Evolutionary conservation across 2,113 vertebrate species (phyloP), one percentile per base, ranked within the genome.

Genomic region (Osmerus eperlanus): DNA sequence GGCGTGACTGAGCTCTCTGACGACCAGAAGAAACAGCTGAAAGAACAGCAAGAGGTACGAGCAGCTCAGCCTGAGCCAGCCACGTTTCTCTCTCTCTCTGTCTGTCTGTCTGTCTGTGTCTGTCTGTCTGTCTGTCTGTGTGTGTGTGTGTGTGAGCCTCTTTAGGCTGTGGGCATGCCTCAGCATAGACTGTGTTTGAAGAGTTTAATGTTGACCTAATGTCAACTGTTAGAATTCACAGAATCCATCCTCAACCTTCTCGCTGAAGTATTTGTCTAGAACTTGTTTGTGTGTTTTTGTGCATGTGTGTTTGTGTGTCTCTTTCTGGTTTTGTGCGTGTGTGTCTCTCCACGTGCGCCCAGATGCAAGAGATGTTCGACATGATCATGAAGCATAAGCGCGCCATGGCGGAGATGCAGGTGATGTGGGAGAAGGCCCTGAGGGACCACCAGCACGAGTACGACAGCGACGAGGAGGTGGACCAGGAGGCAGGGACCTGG

Each of bases 321-420:
- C 32, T 14, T 60, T 72, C 41, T 12, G 2, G 0, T 13, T 73
- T 15, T 23, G 3, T 32, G 29, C 0, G 6, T 41, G 4, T 16
- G 16, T 56, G 1, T 51, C 0, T 77, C 59, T 0, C 16, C 1
- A 3, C 0, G 6, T 59, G 3, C 15, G 15, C 29, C 2, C 78
- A 99, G 97, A 99, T 99, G 97, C 97, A 99, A 86, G 96, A 99
- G 86, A 97, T 99, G 95, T 99, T 95, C 0, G 95, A 97, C 54
- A 93, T 99, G 94, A 99, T 99, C 81, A 96, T 99, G 95, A 96
- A 96, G 83, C 97, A 99, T 89, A 99, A 99, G 85, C 91, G 89
- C 0, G 95, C 95, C 0, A 97, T 99, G 96, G 96, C 96, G 85
- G 97, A 99, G 65, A 95, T 99, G 96, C 96, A 98, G 89, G 76